Conservation (phyloP, 2,888 invertebrate species). For the Priapulus caudatus region DNA sequence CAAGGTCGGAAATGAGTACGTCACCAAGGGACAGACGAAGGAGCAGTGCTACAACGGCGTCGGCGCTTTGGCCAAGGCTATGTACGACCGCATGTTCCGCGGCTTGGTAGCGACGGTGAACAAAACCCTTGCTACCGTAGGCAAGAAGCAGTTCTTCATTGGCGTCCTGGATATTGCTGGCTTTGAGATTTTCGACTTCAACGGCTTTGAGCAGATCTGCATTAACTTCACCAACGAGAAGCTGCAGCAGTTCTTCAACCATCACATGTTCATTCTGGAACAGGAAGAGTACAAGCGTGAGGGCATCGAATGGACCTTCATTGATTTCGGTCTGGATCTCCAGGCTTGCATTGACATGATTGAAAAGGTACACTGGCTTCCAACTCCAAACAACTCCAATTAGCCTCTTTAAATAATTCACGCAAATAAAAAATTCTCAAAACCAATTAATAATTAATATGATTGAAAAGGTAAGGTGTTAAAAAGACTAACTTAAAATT, state of each 20-base stretch:
- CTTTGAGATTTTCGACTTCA: slow-evolving; percentile 45
- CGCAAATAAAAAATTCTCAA: too few species aligned
- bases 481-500: too few species aligned
- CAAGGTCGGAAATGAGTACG: slow-evolving; percentile 43
- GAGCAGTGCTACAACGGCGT: slow-evolving; percentile 39
- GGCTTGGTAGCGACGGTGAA: slow-evolving; percentile 43
- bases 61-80: slow-evolving; percentile 40
- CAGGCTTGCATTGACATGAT: slow-evolving; percentile 88
- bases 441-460: too few species aligned
- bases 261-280: slow-evolving; percentile 45
- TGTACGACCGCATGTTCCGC: slow-evolving; percentile 42
- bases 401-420: too few species aligned
- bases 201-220: slow-evolving; percentile 44
- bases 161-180: slow-evolving; percentile 46
- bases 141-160: slow-evolving; percentile 23
- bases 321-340: slow-evolving; percentile 70
- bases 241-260: slow-evolving; percentile 45
- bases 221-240: slow-evolving; percentile 45
- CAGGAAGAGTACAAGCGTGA: slow-evolving; percentile 43
- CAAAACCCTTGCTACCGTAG: slow-evolving; percentile 35
- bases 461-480: too few species aligned
- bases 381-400: too few species aligned
- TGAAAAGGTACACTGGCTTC: slow-evolving; percentile 65
- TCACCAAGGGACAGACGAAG: slow-evolving; percentile 44
- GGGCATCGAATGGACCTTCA: slow-evolving; percentile 40